phyloP scores from a whole-genome alignment of 2,888 invertebrate species.

The Pseudolycoriella hygida region DNA sequence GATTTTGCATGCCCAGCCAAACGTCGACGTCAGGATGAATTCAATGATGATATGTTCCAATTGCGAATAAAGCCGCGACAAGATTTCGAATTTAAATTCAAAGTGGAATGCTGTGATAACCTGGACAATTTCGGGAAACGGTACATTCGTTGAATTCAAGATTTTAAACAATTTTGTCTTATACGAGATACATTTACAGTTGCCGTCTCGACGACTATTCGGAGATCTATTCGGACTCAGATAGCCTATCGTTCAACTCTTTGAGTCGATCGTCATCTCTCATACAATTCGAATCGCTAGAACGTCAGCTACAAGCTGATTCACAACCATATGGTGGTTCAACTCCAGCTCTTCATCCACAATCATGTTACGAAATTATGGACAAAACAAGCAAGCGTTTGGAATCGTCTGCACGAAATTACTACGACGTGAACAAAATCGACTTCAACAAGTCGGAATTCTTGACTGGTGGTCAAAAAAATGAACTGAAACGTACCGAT shows the following conservation, averaged over 20 bases:
- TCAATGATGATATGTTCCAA: conserved; percentile 10
- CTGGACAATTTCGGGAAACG: conserved; percentile 2
- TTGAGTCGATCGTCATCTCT: conserved; percentile 64
- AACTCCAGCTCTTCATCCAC: conserved; percentile 21
- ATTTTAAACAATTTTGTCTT: neutral
- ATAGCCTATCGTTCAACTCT: conserved; percentile 34
- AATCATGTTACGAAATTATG: conserved; percentile 3
- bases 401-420: conserved; percentile 26
- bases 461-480: conserved; percentile 7
- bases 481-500: conserved; percentile 11
- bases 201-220: conserved; percentile 8
- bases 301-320: conserved; percentile 41
- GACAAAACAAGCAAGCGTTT: conserved; percentile 20
- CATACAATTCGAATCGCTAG: conserved; percentile 70
- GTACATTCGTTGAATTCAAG: neutral
- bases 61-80: conserved; percentile 7
- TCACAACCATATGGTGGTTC: conserved; percentile 19
- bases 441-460: conserved; percentile 20
- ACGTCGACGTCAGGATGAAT: conserved; percentile 43
- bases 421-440: conserved; percentile 25
- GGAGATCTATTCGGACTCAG: conserved; percentile 26
- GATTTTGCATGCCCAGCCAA: conserved; percentile 61
- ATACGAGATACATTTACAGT: conserved; percentile 5
- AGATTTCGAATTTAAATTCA: conserved; percentile 3
- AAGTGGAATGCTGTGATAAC: neutral